Evolutionary conservation across 1,140 invertebrate species (phyloP).

Genomic region (Chrysopa pallens): DNA sequence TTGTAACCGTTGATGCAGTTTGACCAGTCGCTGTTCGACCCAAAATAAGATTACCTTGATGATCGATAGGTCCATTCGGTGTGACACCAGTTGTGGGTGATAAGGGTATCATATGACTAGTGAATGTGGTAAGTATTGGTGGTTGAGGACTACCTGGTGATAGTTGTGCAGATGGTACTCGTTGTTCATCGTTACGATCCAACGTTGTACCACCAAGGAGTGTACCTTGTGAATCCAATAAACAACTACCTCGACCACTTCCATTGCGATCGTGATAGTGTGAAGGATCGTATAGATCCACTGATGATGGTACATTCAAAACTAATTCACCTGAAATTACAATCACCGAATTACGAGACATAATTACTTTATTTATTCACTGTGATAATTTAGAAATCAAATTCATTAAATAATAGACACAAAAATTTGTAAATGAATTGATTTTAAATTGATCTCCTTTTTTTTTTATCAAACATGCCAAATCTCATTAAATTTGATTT

Average conservation of each 20-base stretch:
- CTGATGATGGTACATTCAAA: slow-evolving; percentile 31
- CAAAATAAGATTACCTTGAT: no score
- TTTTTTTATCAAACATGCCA: no score
- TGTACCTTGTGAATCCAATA: slow-evolving; percentile 11
- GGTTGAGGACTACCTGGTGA: slow-evolving; percentile 28
- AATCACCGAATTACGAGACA: no score
- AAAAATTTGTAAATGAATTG: no score
- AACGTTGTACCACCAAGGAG: slow-evolving; percentile 21
- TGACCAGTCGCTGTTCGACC: slow-evolving; percentile 20
- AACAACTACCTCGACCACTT: slow-evolving; percentile 10
- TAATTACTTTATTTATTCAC: no score
- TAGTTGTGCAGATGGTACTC: slow-evolving; percentile 34
- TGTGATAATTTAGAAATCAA: no score
- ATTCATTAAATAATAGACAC: no score
- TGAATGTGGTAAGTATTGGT: slow-evolving; percentile 2
- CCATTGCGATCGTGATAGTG: slow-evolving; percentile 10
- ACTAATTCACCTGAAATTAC: slow-evolving; percentile 36
- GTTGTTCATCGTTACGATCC: slow-evolving; percentile 34
- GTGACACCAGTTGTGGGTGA: no score
- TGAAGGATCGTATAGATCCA: slow-evolving; percentile 27
- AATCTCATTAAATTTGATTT: no score
- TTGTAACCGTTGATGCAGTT: slow-evolving; percentile 7
- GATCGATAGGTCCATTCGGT: no score
- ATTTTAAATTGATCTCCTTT: no score
- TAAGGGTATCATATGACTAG: neutral